Base-by-base conservation (phyloP, 2,113 vertebrate genomes). In the Motacilla alba region DNA sequence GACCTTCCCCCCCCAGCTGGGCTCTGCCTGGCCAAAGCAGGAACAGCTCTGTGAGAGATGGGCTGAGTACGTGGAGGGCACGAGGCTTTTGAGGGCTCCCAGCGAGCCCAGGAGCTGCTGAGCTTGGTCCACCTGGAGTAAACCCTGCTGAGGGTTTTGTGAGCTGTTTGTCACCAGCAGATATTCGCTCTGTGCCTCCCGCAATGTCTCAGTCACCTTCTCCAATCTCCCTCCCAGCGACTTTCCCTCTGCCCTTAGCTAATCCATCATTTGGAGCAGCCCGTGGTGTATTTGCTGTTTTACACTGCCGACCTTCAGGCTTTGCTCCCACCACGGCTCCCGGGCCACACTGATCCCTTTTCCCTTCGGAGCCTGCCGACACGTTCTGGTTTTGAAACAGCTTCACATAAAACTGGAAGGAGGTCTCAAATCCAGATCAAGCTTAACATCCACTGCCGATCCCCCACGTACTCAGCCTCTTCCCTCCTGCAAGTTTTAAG, bases 381-480 rank as follows among this genome's bases (percentile, higher is more conserved):
- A 70, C 1, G 0, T 13, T 75, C 89, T 90, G 73, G 33, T 63
- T 94, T 90, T 87, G 83, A 95, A 94, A 74, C 35, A 94, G 80
- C 86, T 87, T 78, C 80, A 12, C 27, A 68, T 37, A 68, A 82
- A 97, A 75, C 64, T 87, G 56, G 93, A 74, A 92, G 96, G 95
- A 92, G 69, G 91, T 89, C 89, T 96, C 73, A 93, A 95, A 95
- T 91, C 89, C 94, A 95, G 76, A 93, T 94, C 83, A 92, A 95
- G 80, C 76, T 88, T 77, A 80, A 83, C 86, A 89, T 70, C 73
- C 19, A 0, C 86, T 0, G 3, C 23, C 0, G 7, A 50, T 75
- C 66, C 82, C 91, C 68, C 80, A 44, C 7, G 60, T 41, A 90
- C 52, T 76, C 89, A 82, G 86, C 60, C 73, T 70, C 77, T 86